These are phyloP conservation scores for Rhipidura dahli DNA, from an alignment of 2,113 vertebrate genomes.

Conservation along the genomic window DNA sequence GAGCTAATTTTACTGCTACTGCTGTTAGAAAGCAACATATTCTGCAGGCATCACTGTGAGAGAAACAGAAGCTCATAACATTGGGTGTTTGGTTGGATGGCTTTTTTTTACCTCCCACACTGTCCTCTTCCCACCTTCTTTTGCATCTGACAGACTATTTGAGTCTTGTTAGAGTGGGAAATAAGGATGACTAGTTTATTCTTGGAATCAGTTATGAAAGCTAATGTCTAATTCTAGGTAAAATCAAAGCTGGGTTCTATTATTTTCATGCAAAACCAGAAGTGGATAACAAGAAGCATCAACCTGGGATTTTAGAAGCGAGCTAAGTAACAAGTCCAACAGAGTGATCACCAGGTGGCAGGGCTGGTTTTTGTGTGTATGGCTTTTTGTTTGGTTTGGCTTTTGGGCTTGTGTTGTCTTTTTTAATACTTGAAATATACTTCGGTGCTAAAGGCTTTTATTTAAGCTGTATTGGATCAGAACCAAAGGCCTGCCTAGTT, in stretches of 20 bases:
- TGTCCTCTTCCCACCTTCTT: neutral
- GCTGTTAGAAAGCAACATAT: neutral
- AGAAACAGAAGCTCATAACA: neutral
- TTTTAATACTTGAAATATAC: neutral
- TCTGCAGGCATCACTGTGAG: neutral
- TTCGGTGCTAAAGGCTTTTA: neutral
- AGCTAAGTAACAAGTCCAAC: neutral
- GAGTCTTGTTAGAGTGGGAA: neutral
- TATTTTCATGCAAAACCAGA: neutral
- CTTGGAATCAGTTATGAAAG: neutral
- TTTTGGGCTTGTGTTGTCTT: neutral
- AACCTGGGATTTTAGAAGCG: neutral
- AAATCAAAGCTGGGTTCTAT: neutral
- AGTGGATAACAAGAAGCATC: neutral
- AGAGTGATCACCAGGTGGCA: slow-evolving; percentile 58
- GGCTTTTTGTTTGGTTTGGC: neutral
- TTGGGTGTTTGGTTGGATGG: neutral
- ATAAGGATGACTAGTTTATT: neutral
- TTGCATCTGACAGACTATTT: neutral
- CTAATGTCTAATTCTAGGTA: neutral
- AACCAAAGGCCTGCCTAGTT: neutral
- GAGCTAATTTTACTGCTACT: neutral
- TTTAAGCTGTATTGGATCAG: neutral
- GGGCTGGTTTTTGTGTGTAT: slow-evolving; percentile 22
- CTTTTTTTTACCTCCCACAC: neutral